A percentile compares a stretch with the other conserved stretches of the same genome.
phyloP scores from a whole-genome alignment of 2,888 invertebrate genomes.

The Ochropleura leucogaster region DNA sequence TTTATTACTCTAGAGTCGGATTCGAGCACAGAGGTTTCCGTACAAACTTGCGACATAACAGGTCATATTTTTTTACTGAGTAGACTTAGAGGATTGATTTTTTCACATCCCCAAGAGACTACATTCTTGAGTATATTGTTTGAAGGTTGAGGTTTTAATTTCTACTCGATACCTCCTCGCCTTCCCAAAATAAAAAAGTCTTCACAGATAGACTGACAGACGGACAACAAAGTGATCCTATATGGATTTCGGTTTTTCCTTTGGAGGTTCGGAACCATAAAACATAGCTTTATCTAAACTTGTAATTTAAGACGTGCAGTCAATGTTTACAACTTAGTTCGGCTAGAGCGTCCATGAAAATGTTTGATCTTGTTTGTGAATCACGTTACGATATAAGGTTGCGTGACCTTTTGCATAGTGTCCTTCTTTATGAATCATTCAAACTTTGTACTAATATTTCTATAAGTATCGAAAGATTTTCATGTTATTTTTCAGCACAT shows the following conservation, averaged over 20 bases:
- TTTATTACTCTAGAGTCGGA: not conserved
- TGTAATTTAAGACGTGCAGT: constrained; percentile 29
- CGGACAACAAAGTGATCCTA: too few relatives aligned
- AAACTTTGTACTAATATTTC: not conserved
- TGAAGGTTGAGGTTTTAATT: too few relatives aligned
- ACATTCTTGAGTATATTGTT: too few relatives aligned
- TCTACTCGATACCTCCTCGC: too few relatives aligned
- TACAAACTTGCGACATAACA: too few relatives aligned
- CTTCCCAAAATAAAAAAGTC: too few relatives aligned
- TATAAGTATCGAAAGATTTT: not conserved
- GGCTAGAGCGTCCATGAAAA: constrained; percentile 19
- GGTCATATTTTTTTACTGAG: too few relatives aligned
- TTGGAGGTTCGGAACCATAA: not conserved
- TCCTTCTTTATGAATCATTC: constrained; percentile 4
- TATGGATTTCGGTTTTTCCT: too few relatives aligned
- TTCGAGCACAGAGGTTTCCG: too few relatives aligned
- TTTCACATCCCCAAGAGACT: too few relatives aligned
- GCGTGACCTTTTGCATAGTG: not conserved
- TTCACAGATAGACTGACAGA: too few relatives aligned
- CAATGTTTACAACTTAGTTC: constrained; percentile 17
- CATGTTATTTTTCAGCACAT: not conserved
- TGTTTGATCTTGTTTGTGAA: constrained; percentile 13
- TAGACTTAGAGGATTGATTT: too few relatives aligned
- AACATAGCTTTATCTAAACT: constrained; percentile 17
- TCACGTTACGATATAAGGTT: not conserved